Conservation (phyloP, 2,113 vertebrate genomes). For the Maccullochella peelii region DNA sequence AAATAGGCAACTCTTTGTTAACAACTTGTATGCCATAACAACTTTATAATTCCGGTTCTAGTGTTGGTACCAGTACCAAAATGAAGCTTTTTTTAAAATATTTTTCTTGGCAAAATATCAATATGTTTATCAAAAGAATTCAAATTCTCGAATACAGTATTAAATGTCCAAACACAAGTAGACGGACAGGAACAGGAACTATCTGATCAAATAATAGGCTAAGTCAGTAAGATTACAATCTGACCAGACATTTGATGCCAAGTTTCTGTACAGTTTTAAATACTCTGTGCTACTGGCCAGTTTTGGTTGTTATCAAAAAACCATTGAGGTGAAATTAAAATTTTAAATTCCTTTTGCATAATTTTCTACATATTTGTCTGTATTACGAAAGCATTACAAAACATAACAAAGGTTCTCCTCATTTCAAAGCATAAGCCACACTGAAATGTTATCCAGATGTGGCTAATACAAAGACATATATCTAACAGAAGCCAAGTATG, state of each 20-base stretch:
- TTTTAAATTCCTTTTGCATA: not conserved
- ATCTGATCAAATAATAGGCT: not conserved
- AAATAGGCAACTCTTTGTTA: no score
- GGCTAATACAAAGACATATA: not conserved
- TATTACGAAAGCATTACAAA: no score
- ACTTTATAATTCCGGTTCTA: not conserved
- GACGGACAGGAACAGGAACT: not conserved
- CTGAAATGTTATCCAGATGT: constrained; percentile 6
- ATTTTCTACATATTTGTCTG: not conserved
- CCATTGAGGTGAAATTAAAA: not conserved
- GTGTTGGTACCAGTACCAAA: not conserved
- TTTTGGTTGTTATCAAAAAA: not conserved
- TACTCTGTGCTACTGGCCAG: not conserved
- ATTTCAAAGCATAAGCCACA: not conserved
- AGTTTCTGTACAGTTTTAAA: not conserved
- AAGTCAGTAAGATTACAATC: not conserved
- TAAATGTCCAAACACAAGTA: not conserved
- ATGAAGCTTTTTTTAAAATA: not conserved
- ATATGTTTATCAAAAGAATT: not conserved
- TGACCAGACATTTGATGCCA: not conserved
- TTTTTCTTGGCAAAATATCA: not conserved
- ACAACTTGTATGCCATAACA: not conserved
- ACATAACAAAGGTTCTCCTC: not conserved
- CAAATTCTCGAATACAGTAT: not conserved
- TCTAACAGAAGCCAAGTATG: not conserved